Evolutionary conservation across 2,888 invertebrate species (phyloP).

Genomic region (Tholera decimalis): DNA sequence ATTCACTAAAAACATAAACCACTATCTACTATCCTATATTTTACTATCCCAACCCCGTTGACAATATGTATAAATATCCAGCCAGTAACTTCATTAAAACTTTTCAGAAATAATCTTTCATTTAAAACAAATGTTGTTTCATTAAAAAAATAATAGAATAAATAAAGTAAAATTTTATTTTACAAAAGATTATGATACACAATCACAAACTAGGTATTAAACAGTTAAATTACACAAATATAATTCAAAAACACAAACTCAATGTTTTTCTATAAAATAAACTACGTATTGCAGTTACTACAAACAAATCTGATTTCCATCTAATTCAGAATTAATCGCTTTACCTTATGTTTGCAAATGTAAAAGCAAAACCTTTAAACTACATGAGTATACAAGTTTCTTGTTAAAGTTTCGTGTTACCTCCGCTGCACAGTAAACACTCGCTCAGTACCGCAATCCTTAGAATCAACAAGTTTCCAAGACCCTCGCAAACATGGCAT

Average conservation of each 20-base stretch:
- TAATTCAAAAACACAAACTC: background rate
- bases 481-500: conserved; percentile 6
- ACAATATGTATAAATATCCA: background rate
- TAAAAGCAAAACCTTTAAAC: background rate
- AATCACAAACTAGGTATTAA: too few species aligned
- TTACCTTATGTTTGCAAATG: background rate
- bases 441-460: conserved; percentile 23
- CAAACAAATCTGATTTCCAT: background rate
- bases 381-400: background rate
- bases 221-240: background rate
- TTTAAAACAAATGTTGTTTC: background rate
- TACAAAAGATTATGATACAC: too few species aligned
- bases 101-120: background rate
- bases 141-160: too few species aligned
- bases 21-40: too few species aligned
- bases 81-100: too few species aligned
- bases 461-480: conserved; percentile 27
- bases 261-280: background rate
- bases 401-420: conserved; percentile 40
- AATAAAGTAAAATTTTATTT: too few species aligned
- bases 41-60: background rate
- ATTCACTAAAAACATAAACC: too few species aligned
- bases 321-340: background rate
- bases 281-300: background rate
- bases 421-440: background rate